Evolutionary conservation across 1,140 invertebrate species (phyloP).

Genomic region (Drosophila punjabiensis): DNA sequence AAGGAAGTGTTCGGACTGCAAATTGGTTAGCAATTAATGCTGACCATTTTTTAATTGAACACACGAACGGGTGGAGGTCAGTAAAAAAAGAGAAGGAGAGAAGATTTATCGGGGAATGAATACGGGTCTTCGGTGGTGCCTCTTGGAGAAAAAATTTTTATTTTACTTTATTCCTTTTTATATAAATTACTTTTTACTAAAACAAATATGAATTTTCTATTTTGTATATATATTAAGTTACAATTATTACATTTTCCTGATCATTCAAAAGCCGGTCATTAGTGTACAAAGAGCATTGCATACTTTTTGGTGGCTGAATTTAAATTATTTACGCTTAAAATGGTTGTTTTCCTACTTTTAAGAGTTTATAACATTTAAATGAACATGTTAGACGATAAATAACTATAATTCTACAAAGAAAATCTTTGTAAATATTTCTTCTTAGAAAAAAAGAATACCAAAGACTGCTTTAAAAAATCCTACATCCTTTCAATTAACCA

Average conservation of each 20-base stretch:
- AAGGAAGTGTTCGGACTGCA: slow-evolving; percentile 53
- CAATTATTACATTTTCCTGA: neutral
- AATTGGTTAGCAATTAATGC: slow-evolving; percentile 77
- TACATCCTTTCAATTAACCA: slow-evolving; percentile 18
- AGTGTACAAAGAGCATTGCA: neutral
- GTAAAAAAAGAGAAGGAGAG: neutral
- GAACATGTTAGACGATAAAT: too few relatives aligned
- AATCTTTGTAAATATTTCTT: neutral
- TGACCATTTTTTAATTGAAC: slow-evolving; percentile 72
- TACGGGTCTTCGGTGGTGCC: neutral
- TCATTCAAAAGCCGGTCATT: neutral
- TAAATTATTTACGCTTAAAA: neutral
- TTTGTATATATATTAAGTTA: neutral
- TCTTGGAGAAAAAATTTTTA: neutral
- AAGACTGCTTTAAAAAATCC: neutral
- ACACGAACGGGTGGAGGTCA: slow-evolving; percentile 36
- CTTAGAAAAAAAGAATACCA: too few relatives aligned
- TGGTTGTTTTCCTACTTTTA: neutral
- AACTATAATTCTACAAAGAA: too few relatives aligned
- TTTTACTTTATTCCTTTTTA: neutral
- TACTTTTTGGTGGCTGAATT: neutral
- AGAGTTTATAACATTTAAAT: too few relatives aligned
- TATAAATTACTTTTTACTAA: neutral
- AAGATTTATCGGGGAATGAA: neutral
- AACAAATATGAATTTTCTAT: neutral